These are phyloP conservation scores for Crocodylus rhombifer DNA, from an alignment of 2,797 vertebrate species.

Conservation along the genomic window DNA sequence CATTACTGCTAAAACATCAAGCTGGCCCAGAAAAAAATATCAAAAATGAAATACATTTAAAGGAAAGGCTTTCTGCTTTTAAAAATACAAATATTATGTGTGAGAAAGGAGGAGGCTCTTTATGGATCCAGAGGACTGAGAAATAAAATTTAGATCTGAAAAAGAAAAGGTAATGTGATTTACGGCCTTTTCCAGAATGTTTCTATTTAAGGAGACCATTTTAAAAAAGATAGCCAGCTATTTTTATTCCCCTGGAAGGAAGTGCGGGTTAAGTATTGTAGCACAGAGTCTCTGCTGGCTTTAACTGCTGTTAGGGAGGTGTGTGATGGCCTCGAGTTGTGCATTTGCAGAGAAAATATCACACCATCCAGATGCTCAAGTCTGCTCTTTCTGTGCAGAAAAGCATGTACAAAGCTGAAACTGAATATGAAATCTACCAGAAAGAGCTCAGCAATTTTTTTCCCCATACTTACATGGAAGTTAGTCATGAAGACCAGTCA, in stretches of 20 bases:
- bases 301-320: conserved; percentile 79
- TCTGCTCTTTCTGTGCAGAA: conserved; percentile 79
- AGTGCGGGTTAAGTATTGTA: conserved; percentile 63
- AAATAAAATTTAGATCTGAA: neutral
- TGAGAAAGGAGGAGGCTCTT: neutral
- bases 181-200: neutral
- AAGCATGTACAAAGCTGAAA: conserved; percentile 53
- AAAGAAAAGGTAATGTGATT: neutral
- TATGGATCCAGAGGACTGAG: neutral
- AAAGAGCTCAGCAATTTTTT: conserved; percentile 55
- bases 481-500: conserved; percentile 47
- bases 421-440: conserved; percentile 37
- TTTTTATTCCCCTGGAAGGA: conserved; percentile 58
- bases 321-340: conserved; percentile 77
- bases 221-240: conserved; percentile 29
- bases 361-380: conserved; percentile 82
- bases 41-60: rapidly evolving
- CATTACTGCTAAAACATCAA: neutral
- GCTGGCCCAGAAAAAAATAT: neutral
- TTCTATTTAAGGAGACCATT: conserved; percentile 2
- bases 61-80: neutral
- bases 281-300: conserved; percentile 73
- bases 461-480: conserved; percentile 48
- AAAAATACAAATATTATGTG: neutral
- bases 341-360: conserved; percentile 81